A percentile compares a stretch with the other conserved stretches of the same genome.
Evolutionary conservation across 64 coral and sea anemone species (phyloP).

Genomic region (Pocillopora verrucosa): DNA sequence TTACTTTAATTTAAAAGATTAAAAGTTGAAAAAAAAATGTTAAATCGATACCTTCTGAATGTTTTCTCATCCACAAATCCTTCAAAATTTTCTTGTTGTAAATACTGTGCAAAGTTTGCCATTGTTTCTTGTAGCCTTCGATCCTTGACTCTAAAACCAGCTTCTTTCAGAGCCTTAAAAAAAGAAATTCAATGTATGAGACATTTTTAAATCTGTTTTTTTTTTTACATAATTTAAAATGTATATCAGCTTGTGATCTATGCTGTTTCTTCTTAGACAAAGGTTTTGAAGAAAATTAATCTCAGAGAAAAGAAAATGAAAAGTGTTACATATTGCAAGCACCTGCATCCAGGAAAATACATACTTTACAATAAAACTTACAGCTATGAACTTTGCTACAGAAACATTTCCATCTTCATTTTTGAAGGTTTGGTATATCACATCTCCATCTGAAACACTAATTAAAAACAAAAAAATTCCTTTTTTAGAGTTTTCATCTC

Average conservation of each 20-base stretch:
- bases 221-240: too few relatives aligned
- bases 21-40: too few relatives aligned
- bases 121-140: constrained; percentile 24
- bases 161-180: constrained; percentile 24
- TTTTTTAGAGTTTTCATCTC: background rate
- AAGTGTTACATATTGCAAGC: too few relatives aligned
- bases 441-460: constrained; percentile 21
- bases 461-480: background rate
- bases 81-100: constrained; percentile 32
- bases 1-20: too few relatives aligned
- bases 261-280: too few relatives aligned
- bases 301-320: too few relatives aligned
- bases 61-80: constrained; percentile 16
- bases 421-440: constrained; percentile 50
- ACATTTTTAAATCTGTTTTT: background rate
- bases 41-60: constrained; percentile 18
- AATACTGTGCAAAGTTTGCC: constrained; percentile 24
- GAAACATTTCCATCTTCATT: constrained; percentile 61
- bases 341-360: background rate
- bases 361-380: constrained; percentile 1
- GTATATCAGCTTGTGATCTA: too few relatives aligned
- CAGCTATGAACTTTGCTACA: constrained; percentile 72
- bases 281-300: too few relatives aligned
- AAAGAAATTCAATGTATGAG: background rate
- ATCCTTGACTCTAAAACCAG: constrained; percentile 22